phyloP scores from a whole-genome alignment of 2,797 vertebrate genomes.

The Melanotaenia maccullochi region DNA sequence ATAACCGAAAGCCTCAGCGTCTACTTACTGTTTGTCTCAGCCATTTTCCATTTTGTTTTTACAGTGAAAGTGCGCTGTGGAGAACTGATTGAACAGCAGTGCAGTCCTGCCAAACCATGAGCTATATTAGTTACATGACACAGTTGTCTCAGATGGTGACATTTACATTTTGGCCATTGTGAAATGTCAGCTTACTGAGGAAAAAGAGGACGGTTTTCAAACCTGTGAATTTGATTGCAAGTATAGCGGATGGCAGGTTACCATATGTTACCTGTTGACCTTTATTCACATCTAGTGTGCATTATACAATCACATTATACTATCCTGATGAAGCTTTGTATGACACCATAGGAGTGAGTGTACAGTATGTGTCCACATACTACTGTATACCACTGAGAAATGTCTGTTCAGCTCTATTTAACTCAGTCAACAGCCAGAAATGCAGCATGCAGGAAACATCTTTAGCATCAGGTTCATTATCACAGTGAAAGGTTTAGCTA shows the following conservation, averaged over 20 bases:
- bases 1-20: background rate
- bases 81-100: constrained; percentile 9
- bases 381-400: constrained; percentile 12
- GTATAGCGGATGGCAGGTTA: constrained; percentile 18
- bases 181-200: constrained; percentile 65
- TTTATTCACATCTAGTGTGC: constrained; percentile 25
- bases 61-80: constrained; percentile 8
- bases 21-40: constrained; percentile 5
- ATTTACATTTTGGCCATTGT: constrained; percentile 64
- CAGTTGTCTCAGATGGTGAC: constrained; percentile 45
- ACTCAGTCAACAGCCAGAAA: constrained; percentile 28
- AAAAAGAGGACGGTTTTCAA: constrained; percentile 36
- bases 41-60: background rate
- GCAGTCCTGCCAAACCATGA: constrained; percentile 20
- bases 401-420: constrained; percentile 30
- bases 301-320: constrained; percentile 24
- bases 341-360: constrained; percentile 20
- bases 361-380: constrained; percentile 11
- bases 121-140: constrained; percentile 34
- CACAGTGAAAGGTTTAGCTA: constrained; percentile 54
- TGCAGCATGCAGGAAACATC: constrained; percentile 27
- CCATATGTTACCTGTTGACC: constrained; percentile 42
- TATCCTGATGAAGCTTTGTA: constrained; percentile 8
- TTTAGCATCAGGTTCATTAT: constrained; percentile 49
- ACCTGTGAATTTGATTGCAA: constrained; percentile 26